These are phyloP conservation scores for Drosophila niveifrons DNA, from an alignment of 2,888 invertebrate genomes.

Conservation along the genomic window DNA sequence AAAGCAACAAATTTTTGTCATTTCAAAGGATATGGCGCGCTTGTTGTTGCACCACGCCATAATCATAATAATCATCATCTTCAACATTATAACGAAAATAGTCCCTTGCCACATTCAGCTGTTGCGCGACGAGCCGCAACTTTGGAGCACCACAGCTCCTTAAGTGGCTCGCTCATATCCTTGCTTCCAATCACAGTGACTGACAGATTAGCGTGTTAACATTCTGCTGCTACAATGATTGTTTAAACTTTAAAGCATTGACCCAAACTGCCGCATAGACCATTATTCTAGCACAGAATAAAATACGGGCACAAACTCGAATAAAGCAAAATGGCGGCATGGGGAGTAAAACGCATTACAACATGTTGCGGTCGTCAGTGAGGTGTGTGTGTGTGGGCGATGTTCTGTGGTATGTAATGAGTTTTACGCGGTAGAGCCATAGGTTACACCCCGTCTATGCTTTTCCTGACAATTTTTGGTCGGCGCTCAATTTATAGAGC, in stretches of 20 bases:
- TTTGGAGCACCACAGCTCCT: slow-evolving; percentile 34
- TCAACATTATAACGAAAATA: slow-evolving; percentile 20
- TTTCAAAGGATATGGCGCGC: slow-evolving; percentile 62
- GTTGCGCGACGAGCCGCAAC: slow-evolving; percentile 54
- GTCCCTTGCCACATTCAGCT: slow-evolving; percentile 26
- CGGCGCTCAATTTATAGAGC: slow-evolving; percentile 61
- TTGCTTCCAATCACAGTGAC: slow-evolving; percentile 33
- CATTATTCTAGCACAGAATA: slow-evolving; percentile 10
- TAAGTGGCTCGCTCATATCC: slow-evolving; percentile 47
- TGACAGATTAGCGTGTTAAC: slow-evolving; percentile 72
- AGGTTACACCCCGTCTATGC: slow-evolving; percentile 46
- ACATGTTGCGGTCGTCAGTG: slow-evolving; percentile 68
- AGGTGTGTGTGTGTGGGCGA: slow-evolving; percentile 15
- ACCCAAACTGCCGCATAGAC: slow-evolving; percentile 7
- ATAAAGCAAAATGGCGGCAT: not conserved
- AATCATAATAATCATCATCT: slow-evolving; percentile 21
- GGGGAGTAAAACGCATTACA: slow-evolving; percentile 55
- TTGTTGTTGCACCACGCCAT: slow-evolving; percentile 52
- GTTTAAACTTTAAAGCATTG: slow-evolving; percentile 37
- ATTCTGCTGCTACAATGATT: slow-evolving; percentile 39
- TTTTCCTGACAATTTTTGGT: slow-evolving; percentile 55
- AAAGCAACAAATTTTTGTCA: slow-evolving; percentile 70
- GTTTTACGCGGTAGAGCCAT: slow-evolving; percentile 65
- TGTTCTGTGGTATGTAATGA: slow-evolving; percentile 72
- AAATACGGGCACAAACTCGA: slow-evolving; percentile 21